These are phyloP conservation scores for Clivina fossor DNA, from an alignment of 2,888 invertebrate genomes.

Conservation along the genomic window DNA sequence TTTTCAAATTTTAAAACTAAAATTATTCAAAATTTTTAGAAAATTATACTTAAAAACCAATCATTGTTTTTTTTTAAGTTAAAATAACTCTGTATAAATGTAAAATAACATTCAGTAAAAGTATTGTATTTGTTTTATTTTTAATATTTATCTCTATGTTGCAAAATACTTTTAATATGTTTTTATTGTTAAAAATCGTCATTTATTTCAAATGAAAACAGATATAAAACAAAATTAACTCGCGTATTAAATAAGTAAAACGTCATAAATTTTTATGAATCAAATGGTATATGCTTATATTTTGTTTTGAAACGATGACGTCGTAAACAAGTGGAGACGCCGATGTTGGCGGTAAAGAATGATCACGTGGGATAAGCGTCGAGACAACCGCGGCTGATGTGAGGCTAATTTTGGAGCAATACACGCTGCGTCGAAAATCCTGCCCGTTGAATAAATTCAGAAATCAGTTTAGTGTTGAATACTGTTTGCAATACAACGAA, in stretches of 20 bases:
- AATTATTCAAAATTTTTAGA: neutral
- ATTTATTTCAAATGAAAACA: no score
- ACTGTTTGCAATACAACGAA: neutral
- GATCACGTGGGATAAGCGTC: slow-evolving; percentile 19
- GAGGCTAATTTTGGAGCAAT: slow-evolving; percentile 24
- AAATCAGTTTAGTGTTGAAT: neutral
- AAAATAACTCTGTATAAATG: no score
- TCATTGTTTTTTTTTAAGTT: no score
- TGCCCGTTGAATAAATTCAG: neutral
- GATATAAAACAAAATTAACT: no score
- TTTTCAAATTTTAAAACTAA: neutral
- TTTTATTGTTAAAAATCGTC: slow-evolving; percentile 1
- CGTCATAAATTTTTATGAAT: slow-evolving; percentile 11
- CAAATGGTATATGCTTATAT: slow-evolving; percentile 1
- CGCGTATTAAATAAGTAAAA: neutral
- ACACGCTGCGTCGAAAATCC: slow-evolving; percentile 7
- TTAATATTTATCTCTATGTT: neutral
- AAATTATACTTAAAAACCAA: neutral
- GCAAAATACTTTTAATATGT: neutral
- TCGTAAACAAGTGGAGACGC: no score
- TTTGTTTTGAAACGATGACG: no score
- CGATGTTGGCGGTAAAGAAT: neutral
- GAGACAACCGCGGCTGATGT: slow-evolving; percentile 21
- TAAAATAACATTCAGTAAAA: no score
- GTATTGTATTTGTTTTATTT: no score